Base-by-base conservation (phyloP, 2,113 vertebrate species). In the Ornithorhynchus anatinus region DNA sequence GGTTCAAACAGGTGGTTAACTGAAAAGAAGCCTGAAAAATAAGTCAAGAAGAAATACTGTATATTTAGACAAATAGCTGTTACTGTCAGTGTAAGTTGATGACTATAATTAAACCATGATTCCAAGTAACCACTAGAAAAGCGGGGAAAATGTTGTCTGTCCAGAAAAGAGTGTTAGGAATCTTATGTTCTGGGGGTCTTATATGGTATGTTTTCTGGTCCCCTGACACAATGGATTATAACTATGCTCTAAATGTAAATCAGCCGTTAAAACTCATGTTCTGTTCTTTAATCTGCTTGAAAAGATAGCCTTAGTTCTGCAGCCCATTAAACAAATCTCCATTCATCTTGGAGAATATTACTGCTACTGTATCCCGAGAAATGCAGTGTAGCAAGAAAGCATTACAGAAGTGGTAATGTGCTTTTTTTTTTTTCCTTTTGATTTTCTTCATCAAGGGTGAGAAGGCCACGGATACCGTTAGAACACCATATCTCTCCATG, bases 261-360 rank as follows among this genome's bases (percentile, higher is more conserved):
- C 38, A 77, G 69, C 69, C 71, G 72, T 65, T 78, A 71, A 40
- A 5, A 31, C 33, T n/a, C 31, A 32, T 22, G 33, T 75, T 47
- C 19, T 78, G 27, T 58, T 51, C 50, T 74, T 70, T 32, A 62
- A 20, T 75, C 51, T 82, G 57, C 35, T n/a, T 73, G 56, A 61
- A 79, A 64, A 68, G 23, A 60, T 17, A 22, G n/a, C n/a, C n/a
- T n/a, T n/a, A n/a, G n/a, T n/a, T n/a, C n/a, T n/a, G n/a, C n/a
- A n/a, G n/a, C n/a, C n/a, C n/a, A n/a, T n/a, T n/a, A n/a, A n/a
- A n/a, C n/a, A n/a, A n/a, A n/a, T n/a, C n/a, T n/a, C n/a, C n/a
- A n/a, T n/a, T n/a, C n/a, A n/a, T n/a, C n/a, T n/a, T n/a, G n/a
- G n/a, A n/a, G n/a, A n/a, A n/a, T n/a, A n/a, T n/a, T n/a, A n/a